phyloP scores from a whole-genome alignment of 2,888 invertebrate species.

The Zeuzera pyrina region DNA sequence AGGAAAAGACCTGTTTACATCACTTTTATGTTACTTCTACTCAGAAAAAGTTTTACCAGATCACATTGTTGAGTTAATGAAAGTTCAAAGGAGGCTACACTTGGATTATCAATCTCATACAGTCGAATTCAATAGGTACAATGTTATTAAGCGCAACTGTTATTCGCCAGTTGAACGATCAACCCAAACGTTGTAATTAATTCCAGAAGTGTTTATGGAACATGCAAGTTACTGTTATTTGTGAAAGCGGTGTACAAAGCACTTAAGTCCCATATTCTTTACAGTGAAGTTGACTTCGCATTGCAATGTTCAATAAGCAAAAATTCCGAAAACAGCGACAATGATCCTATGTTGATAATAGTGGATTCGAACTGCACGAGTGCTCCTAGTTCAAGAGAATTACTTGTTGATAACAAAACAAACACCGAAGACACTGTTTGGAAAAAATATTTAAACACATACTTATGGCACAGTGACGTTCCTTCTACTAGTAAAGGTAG shows the following conservation, averaged over 20 bases:
- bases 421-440: conserved; percentile 17
- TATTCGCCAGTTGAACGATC: conserved; percentile 24
- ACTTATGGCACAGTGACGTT: conserved; percentile 21
- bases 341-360: conserved; percentile 33
- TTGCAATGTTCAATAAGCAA: conserved; percentile 23
- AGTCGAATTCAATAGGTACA: too few species aligned
- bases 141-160: too few species aligned
- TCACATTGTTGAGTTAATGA: conserved; percentile 40
- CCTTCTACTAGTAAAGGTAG: conserved; percentile 34
- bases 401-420: conserved; percentile 23
- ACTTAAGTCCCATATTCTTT: conserved; percentile 38
- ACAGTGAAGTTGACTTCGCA: conserved; percentile 35
- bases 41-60: conserved; percentile 35
- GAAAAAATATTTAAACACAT: conserved; percentile 22
- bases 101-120: conserved; percentile 33
- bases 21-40: conserved; percentile 31
- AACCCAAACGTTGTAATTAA: conserved; percentile 32
- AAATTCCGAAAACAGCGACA: conserved; percentile 21
- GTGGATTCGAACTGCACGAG: conserved; percentile 32
- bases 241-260: conserved; percentile 22
- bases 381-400: conserved; percentile 31
- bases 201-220: conserved; percentile 28
- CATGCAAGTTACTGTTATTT: conserved; percentile 14
- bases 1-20: conserved; percentile 35
- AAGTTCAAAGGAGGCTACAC: conserved; percentile 31